Conservation (phyloP, 2,797 vertebrate genomes). For the Streptopelia turtur region DNA sequence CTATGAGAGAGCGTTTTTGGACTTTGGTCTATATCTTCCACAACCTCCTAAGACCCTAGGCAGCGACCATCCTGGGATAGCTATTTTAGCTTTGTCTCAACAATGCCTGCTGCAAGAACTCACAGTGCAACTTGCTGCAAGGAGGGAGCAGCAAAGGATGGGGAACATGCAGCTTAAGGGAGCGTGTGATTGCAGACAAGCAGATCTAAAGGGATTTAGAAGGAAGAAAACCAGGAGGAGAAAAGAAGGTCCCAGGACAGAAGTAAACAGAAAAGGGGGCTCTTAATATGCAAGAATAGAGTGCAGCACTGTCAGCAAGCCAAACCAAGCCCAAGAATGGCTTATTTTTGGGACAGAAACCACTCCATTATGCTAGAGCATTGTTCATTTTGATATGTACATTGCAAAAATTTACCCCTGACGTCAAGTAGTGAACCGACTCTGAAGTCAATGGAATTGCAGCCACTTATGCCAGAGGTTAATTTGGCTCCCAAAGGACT, state of each 20-base stretch:
- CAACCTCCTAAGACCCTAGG: not conserved
- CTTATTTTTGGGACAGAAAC: not conserved
- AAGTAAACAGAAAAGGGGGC: not conserved
- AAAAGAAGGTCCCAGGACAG: not conserved
- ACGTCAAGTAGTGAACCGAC: slow-evolving; percentile 12
- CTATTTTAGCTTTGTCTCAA: not conserved
- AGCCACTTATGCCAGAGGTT: slow-evolving; percentile 18
- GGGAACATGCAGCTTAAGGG: not conserved
- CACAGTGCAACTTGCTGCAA: not conserved
- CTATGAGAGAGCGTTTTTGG: not conserved
- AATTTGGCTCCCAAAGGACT: slow-evolving; percentile 31
- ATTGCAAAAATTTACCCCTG: slow-evolving; percentile 25
- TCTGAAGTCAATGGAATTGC: slow-evolving; percentile 38
- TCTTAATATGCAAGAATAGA: not conserved
- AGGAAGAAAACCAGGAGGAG: not conserved
- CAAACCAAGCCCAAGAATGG: not conserved
- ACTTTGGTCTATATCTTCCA: not conserved
- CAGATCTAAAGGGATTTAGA: not conserved
- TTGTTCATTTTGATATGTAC: slow-evolving; percentile 27
- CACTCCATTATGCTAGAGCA: not conserved
- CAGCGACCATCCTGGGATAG: not conserved
- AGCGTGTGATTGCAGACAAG: not conserved
- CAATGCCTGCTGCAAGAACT: not conserved
- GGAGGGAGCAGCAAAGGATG: not conserved
- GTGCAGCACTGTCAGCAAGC: not conserved